Evolutionary conservation across 2,797 vertebrate species (phyloP), one percentile per base, ranked within the genome.

Genomic region (Gymnothorax javanicus): DNA sequence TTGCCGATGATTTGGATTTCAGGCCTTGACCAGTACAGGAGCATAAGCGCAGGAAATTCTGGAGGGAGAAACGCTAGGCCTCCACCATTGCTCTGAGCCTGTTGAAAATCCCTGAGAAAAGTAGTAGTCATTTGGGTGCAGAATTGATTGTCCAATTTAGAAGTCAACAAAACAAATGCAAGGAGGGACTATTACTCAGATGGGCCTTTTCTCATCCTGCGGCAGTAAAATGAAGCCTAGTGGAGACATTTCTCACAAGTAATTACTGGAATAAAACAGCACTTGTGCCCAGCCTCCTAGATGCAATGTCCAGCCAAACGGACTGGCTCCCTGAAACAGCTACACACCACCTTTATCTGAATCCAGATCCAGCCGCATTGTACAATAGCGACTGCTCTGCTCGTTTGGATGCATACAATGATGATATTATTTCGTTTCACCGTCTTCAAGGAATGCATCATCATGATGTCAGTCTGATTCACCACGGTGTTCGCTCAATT

Each of bases 251-350:
- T 88, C 87, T 88, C 89, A 87, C 60, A 69, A 58, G 88, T 90
- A 86, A 91, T 89, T 89, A 90, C 89, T 83, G 84, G 87, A 90
- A 91, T 88, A 88, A 87, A 90, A 82, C 87, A 83, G 67, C 83
- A 27, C 43, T 84, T 13, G 9, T 3, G 60, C 27, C n/a, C 20
- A 43, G 87, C 87, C 77, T 85, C 73, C 33, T 4, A 17, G 43
- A 43, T 77, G 73, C 5, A 43, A 6, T 15, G 20, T 56, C 50
- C 50, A 56, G 77, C 77, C 23, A 23, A 81, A 17, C 33, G 43
- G 33, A 7, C 33, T 77, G 33, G 73, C 7, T 67, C 73, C 15
- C 33, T 77, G 33, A 50, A 15, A 43, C 73, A 43, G 15, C 13
- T 7, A 77, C 23, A 73, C 11, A 13, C 69, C 3, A 13, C 73